Percentiles rank a stretch among this genome's conserved stretches.
Conservation (phyloP, 1,140 invertebrate species). For the Copidosoma floridanum region DNA sequence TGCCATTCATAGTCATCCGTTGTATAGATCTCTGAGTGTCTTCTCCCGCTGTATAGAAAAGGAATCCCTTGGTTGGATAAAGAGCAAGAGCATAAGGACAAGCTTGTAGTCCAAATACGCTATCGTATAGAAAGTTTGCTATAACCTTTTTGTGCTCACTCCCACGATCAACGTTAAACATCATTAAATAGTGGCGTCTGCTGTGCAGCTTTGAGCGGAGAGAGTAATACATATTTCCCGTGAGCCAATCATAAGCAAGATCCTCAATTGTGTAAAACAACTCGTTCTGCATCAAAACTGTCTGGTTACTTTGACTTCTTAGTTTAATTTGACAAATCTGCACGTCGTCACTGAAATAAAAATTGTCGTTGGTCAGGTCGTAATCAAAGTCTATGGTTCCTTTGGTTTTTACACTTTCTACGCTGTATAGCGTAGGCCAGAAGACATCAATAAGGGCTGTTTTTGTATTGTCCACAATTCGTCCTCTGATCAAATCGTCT, state of each 20-base stretch:
- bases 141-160: background rate
- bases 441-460: background rate
- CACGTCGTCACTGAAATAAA: background rate
- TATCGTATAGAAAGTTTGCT: background rate
- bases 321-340: background rate
- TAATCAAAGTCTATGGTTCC: background rate
- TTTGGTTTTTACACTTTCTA: no score
- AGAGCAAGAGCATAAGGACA: background rate
- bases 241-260: background rate
- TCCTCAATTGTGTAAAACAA: background rate
- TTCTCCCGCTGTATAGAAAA: background rate
- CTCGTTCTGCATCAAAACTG: background rate
- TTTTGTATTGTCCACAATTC: background rate
- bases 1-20: background rate
- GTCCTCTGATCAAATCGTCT: background rate
- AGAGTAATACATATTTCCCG: background rate
- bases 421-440: background rate
- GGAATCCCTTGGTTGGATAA: background rate
- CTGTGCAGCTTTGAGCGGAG: background rate
- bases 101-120: background rate
- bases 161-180: background rate
- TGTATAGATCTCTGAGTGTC: background rate
- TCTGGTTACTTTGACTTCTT: background rate
- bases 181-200: background rate
- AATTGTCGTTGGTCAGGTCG: background rate